phyloP scores from a whole-genome alignment of 2,113 vertebrate species.

The Chelonoidis abingdonii region DNA sequence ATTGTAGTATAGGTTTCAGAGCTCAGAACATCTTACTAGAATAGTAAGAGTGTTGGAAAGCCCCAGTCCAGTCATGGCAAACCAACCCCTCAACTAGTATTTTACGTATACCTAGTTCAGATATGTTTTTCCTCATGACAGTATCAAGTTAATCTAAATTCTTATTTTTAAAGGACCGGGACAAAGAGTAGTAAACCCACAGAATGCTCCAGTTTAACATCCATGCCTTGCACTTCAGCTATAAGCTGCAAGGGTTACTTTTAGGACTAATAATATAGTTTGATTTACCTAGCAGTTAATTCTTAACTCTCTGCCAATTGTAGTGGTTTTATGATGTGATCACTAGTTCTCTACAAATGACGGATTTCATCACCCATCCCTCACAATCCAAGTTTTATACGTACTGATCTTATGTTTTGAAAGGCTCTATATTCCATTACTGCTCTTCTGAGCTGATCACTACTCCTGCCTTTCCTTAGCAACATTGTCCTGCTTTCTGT shows the following conservation, averaged over 20 bases:
- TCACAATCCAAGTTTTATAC: neutral
- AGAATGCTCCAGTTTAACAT: neutral
- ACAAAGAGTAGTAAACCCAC: neutral
- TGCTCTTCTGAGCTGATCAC: neutral
- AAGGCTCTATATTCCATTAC: neutral
- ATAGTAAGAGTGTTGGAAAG: neutral
- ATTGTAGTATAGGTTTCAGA: accelerated
- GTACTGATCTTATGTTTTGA: neutral
- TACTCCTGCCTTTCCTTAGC: neutral
- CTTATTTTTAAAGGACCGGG: neutral
- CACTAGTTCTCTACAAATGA: neutral
- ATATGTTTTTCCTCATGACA: neutral
- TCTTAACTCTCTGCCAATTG: neutral
- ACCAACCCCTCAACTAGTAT: neutral
- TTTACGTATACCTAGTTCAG: neutral
- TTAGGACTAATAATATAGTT: neutral
- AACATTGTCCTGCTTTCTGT: neutral
- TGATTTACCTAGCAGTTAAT: neutral
- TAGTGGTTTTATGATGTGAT: neutral
- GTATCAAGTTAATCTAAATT: neutral
- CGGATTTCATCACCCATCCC: neutral
- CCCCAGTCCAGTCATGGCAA: neutral
- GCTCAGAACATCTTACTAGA: neutral
- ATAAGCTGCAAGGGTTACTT: accelerated
- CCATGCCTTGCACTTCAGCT: neutral